Evolutionary conservation across 2,888 invertebrate species (phyloP).

Genomic region (Pseudococcus longispinus): DNA sequence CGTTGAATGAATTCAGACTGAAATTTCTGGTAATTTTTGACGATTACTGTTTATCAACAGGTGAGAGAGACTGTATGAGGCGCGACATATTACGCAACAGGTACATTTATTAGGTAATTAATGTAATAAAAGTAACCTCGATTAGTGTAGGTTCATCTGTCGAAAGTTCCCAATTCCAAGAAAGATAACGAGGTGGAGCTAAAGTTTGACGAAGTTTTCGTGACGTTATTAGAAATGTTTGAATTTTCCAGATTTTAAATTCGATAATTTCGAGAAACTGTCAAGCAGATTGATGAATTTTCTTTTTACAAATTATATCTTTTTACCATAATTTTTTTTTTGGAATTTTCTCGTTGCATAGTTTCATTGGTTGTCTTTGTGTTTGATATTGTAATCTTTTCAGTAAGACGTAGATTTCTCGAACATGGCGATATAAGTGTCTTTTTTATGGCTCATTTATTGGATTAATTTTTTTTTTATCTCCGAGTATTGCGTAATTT

Average conservation of each 20-base stretch:
- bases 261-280: background rate
- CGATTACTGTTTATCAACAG: background rate
- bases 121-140: background rate
- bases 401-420: background rate
- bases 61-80: background rate
- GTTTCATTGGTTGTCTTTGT: background rate
- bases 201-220: background rate
- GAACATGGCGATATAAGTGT: background rate
- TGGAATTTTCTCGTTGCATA: background rate
- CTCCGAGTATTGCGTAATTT: background rate
- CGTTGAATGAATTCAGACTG: background rate
- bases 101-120: conserved; percentile 1
- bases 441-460: background rate
- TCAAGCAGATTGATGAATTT: too few relatives aligned
- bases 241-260: background rate
- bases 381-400: background rate
- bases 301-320: background rate
- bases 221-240: background rate
- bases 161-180: background rate
- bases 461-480: background rate
- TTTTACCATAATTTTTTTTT: background rate
- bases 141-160: background rate
- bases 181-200: background rate
- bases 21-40: background rate
- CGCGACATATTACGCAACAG: background rate